These are phyloP conservation scores for Mnemiopsis leidyi DNA, from an alignment of 37 sponge, comb jelly and placozoan species.

Conservation along the genomic window DNA sequence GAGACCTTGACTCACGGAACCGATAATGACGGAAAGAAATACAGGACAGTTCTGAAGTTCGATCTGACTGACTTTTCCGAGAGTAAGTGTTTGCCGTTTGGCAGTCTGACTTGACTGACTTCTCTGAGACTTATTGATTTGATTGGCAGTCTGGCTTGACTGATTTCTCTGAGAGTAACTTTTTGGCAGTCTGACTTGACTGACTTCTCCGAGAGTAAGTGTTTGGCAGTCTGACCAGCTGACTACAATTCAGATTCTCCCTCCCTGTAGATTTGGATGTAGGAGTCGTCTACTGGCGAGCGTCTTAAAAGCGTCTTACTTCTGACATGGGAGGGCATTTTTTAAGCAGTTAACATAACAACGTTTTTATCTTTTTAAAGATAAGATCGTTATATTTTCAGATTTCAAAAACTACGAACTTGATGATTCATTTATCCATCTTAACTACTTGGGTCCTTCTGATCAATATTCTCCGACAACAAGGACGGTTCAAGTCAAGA, in stretches of 20 bases:
- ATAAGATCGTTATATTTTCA: not conserved
- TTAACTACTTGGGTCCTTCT: not conserved
- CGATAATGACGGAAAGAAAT: not conserved
- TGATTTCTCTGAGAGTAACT: too few species aligned
- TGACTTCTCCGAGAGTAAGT: not conserved
- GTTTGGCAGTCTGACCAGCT: too few species aligned
- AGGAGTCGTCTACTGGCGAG: too few species aligned
- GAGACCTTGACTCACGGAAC: constrained; percentile 19
- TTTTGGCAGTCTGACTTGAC: not conserved
- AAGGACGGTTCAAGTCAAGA: not conserved
- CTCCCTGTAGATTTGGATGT: too few species aligned
- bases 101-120: too few species aligned
- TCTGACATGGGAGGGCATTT: too few species aligned
- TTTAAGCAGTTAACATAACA: too few species aligned
- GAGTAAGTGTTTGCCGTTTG: not conserved
- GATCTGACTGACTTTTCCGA: not conserved
- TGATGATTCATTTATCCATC: not conserved
- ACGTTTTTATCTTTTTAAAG: too few species aligned
- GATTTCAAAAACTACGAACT: not conserved
- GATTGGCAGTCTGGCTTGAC: not conserved
- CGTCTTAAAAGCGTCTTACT: too few species aligned
- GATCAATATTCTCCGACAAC: not conserved
- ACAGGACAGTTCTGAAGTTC: constrained; percentile 31
- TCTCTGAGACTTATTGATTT: too few species aligned
- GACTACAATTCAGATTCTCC: too few species aligned